Evolutionary conservation across 2,888 invertebrate species (phyloP), one percentile per base, ranked within the genome.

Genomic region (Gymnoscelis rufifasciata): DNA sequence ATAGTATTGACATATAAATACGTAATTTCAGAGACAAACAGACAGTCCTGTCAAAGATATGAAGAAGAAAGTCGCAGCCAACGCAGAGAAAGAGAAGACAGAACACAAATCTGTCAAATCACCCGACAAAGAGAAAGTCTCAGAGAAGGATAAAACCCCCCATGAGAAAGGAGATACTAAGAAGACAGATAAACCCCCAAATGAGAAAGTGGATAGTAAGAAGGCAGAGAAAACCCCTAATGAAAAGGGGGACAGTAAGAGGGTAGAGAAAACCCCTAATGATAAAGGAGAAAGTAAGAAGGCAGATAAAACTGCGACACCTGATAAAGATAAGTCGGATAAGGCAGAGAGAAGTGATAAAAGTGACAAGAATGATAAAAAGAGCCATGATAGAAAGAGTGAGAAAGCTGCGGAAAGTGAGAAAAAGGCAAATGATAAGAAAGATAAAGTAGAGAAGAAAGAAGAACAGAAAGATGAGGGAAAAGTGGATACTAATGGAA

Each of bases 51-150:
- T 77, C 2, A 84, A 83, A 62, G 87, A 88, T 7, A 83, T 83
- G 81, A 88, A 86, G 60, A 88, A 87, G 69, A 87, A 86, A 67
- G 70, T 83, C 63, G 83, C 83, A 1, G 81, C 80, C 3, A 82
- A 79, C 44, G 79, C 80, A 0, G 86, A 86, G 41, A 86, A 84
- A 52, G 86, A 84, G 35, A 84, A 83, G 51, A 23, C 59, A 15
- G 75, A n/a, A n/a, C n/a, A 76, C n/a, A 75, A 74, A 57, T 57
- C 61, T 27, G 40, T 28, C 26, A 37, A 40, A 8, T 14, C 37
- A 2, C 36, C 43, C 3, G 40, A 19, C 19, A 19, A 19, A 19
- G 19, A 19, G 19, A 19, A 49, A 6, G 38, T 13, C 35, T 7
- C 61, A 1, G 74, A 72, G 0, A 47, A 51, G 70, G 68, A 45